Conservation (phyloP, 2,113 vertebrate genomes). For the Tachycineta bicolor region DNA sequence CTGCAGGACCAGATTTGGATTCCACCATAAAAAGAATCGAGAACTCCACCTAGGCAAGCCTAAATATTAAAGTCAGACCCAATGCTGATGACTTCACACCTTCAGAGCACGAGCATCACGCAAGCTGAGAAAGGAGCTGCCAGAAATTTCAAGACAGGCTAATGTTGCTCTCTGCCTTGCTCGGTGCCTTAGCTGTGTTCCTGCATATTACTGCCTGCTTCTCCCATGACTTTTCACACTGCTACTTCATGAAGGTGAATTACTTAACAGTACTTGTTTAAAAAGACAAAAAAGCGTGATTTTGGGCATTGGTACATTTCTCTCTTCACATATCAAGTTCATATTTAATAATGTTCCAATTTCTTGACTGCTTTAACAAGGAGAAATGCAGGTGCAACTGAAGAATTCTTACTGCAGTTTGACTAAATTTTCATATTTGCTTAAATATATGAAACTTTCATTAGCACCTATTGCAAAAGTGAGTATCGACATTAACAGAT, state of each 20-base stretch:
- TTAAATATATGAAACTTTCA: not conserved
- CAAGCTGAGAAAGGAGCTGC: not conserved
- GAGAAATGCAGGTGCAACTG: not conserved
- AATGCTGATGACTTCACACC: not conserved
- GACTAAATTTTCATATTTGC: not conserved
- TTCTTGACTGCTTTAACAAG: not conserved
- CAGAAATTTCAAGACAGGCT: not conserved
- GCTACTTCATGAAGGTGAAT: not conserved
- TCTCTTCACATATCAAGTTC: not conserved
- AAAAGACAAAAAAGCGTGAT: not conserved
- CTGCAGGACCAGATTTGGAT: not conserved
- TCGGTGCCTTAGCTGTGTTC: not conserved
- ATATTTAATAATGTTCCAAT: not conserved
- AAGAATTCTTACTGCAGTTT: not conserved
- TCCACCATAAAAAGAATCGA: not conserved
- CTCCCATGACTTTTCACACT: not conserved
- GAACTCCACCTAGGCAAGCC: not conserved
- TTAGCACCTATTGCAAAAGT: not conserved
- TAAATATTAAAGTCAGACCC: not conserved
- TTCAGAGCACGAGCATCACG: not conserved
- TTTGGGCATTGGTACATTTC: not conserved
- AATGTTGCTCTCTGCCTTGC: not conserved
- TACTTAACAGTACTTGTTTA: not conserved
- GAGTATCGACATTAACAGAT: fast-evolving
- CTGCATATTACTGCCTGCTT: not conserved